Percentiles rank a stretch among this genome's conserved stretches.
Conservation (phyloP, 1,140 invertebrate genomes). For the Musca domestica region DNA sequence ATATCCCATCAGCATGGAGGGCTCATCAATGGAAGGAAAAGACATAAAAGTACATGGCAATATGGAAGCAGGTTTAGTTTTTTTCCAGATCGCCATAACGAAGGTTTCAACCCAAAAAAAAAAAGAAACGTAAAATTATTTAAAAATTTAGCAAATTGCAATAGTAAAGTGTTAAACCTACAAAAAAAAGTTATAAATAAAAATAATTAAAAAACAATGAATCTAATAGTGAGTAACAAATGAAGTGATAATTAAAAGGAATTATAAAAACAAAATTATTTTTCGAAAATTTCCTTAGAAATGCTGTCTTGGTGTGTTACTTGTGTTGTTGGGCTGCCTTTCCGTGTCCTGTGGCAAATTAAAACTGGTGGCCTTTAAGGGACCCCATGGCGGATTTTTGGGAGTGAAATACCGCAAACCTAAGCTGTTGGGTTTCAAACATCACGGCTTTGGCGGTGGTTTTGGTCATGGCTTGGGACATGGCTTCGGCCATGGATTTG, state of each 20-base stretch:
- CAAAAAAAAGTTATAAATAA: constrained; percentile 21
- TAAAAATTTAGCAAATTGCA: constrained; percentile 24
- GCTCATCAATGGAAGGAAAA: not conserved
- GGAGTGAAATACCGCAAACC: constrained; percentile 37
- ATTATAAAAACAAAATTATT: constrained; percentile 5
- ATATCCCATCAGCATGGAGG: too few relatives aligned
- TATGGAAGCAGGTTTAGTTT: not conserved
- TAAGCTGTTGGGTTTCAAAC: constrained; percentile 39
- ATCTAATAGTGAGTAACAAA: constrained; percentile 26
- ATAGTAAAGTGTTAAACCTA: too few relatives aligned
- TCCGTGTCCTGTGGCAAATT: constrained; percentile 32
- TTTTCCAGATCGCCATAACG: not conserved
- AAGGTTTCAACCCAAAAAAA: too few relatives aligned
- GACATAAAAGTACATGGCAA: not conserved
- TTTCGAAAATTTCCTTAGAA: constrained; percentile 18
- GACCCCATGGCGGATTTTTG: constrained; percentile 39
- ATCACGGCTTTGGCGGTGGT: constrained; percentile 29
- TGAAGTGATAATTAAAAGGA: constrained; percentile 23
- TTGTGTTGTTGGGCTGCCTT: constrained; percentile 24
- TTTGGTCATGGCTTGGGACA: constrained; percentile 25
- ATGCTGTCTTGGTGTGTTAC: constrained; percentile 31
- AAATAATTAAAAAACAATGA: constrained; percentile 27
- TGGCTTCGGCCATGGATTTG: constrained; percentile 30
- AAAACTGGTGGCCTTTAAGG: constrained; percentile 41
- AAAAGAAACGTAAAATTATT: constrained; percentile 15